A percentile compares a stretch with the other conserved stretches of the same genome.
These are phyloP conservation scores for Chrysogorgia sp. DNA, from an alignment of 92 coral and sea anemone species.

Conservation along the genomic window DNA sequence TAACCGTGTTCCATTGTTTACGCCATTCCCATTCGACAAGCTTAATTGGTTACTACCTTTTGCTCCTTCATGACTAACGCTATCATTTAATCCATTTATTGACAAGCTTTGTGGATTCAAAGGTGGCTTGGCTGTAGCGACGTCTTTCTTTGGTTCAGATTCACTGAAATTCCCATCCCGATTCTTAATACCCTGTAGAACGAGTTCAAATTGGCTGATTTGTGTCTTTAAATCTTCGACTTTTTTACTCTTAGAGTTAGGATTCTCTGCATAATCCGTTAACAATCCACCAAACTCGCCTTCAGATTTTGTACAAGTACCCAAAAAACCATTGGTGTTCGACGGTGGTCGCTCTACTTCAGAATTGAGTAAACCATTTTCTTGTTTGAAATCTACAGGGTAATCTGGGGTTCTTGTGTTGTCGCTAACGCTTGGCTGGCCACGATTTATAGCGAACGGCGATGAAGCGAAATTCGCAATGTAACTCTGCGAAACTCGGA, in stretches of 20 bases:
- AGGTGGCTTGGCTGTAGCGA: background rate
- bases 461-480: slow-evolving; percentile 27
- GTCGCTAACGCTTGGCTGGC: slow-evolving; percentile 44
- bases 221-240: slow-evolving; percentile 31
- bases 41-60: slow-evolving; percentile 34
- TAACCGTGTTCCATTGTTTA: slow-evolving; percentile 35
- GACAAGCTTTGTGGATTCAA: slow-evolving; percentile 14
- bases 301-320: slow-evolving; percentile 11
- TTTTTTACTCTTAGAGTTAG: background rate
- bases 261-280: slow-evolving; percentile 18
- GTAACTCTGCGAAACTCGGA: slow-evolving; percentile 25
- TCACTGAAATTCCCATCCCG: slow-evolving; percentile 35
- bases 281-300: slow-evolving; percentile 7
- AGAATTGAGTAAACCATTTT: slow-evolving; percentile 37
- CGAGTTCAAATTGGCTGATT: slow-evolving; percentile 37
- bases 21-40: slow-evolving; percentile 9
- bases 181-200: slow-evolving; percentile 37
- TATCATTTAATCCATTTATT: slow-evolving; percentile 39
- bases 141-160: slow-evolving; percentile 13
- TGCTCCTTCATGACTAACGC: slow-evolving; percentile 4
- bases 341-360: slow-evolving; percentile 10
- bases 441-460: slow-evolving; percentile 29
- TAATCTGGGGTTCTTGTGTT: slow-evolving; percentile 28
- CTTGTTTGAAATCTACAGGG: slow-evolving; percentile 38
- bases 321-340: slow-evolving; percentile 7